These are phyloP conservation scores for Etheostoma spectabile DNA, from an alignment of 2,113 vertebrate species.

Conservation along the genomic window DNA sequence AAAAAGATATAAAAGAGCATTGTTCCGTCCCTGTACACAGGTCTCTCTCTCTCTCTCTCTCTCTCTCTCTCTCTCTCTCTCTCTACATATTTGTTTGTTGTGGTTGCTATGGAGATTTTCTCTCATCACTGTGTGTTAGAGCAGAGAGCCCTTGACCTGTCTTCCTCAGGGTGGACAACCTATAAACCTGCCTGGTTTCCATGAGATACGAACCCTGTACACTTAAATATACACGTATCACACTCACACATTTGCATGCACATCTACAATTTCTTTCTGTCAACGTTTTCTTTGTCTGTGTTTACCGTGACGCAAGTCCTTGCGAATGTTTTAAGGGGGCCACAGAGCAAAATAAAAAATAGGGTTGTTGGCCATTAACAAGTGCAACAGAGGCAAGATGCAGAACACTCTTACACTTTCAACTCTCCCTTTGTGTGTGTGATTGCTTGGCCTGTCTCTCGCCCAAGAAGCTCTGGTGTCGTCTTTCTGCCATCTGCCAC, in stretches of 20 bases:
- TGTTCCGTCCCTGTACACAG: background rate
- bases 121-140: conserved; percentile 38
- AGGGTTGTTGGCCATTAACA: background rate
- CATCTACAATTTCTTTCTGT: background rate
- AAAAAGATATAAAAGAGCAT: background rate
- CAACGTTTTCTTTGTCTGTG: conserved; percentile 6
- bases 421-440: conserved; percentile 49
- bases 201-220: conserved; percentile 33
- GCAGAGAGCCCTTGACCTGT: conserved; percentile 44
- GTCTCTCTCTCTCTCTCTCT: background rate
- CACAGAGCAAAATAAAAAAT: conserved; percentile 11
- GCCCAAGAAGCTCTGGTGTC: conserved; percentile 80
- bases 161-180: conserved; percentile 44
- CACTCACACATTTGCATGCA: background rate
- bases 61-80: conserved; percentile 2
- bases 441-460: conserved; percentile 77
- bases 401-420: conserved; percentile 23
- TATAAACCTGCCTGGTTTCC: conserved; percentile 36
- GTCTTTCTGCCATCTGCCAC: conserved; percentile 85
- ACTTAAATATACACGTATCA: conserved; percentile 8
- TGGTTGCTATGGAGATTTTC: conserved; percentile 64
- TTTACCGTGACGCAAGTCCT: background rate
- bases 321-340: background rate
- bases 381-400: conserved; percentile 24
- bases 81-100: conserved; percentile 54